Evolutionary conservation across 2,113 vertebrate species (phyloP).

Genomic region (Lamprotornis superbus): DNA sequence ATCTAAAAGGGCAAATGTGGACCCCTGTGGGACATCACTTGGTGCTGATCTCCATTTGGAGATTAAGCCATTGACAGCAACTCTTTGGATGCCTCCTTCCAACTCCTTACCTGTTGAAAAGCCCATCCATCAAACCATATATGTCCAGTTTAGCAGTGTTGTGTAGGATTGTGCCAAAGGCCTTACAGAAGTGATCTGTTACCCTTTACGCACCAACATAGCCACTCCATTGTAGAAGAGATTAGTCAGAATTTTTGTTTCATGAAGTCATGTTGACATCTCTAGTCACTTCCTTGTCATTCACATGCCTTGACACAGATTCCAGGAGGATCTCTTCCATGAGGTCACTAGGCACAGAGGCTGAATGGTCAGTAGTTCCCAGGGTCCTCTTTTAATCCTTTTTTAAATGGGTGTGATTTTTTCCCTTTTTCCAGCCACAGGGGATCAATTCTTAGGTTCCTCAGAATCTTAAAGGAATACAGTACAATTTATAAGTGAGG

Average conservation of each 20-base stretch:
- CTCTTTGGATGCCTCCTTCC: neutral
- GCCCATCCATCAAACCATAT: neutral
- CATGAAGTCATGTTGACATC: neutral
- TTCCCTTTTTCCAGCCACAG: neutral
- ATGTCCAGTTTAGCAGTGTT: neutral
- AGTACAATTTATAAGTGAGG: neutral
- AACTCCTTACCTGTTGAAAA: neutral
- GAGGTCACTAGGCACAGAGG: neutral
- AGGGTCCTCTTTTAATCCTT: neutral
- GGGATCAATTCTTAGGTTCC: neutral
- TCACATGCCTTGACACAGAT: neutral
- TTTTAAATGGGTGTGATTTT: neutral
- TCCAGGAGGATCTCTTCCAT: neutral
- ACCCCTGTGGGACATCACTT: neutral
- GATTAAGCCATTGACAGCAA: neutral
- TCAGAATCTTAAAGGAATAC: neutral
- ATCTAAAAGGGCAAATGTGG: neutral
- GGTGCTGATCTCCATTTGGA: neutral
- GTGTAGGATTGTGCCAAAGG: neutral
- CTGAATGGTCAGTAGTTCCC: neutral
- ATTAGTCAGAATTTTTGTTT: neutral
- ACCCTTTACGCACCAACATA: neutral
- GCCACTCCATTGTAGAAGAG: neutral
- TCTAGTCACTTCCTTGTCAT: neutral
- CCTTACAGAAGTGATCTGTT: neutral